Base-by-base conservation (phyloP, 35 echinoderm and acorn worm species). In the Holothuria glaberrima region DNA sequence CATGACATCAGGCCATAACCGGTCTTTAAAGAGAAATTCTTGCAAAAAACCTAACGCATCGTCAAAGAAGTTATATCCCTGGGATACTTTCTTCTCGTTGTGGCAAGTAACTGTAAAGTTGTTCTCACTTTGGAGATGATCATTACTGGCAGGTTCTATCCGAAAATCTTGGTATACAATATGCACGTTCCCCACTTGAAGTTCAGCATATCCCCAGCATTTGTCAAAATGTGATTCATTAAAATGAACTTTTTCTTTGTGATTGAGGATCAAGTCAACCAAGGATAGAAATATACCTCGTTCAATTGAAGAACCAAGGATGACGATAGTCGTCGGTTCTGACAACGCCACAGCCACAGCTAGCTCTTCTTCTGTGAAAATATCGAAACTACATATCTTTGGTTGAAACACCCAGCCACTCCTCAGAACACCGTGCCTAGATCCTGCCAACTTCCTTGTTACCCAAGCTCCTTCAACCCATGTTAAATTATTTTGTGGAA, bases 91-190 rank as follows among this genome's bases (percentile, higher is more conserved):
- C n/a, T n/a, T n/a, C n/a, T n/a, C n/a, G n/a, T n/a, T n/a, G n/a
- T n/a, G n/a, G n/a, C n/a, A n/a, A n/a, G n/a, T n/a, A n/a, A 78
- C 41, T 10, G 12, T 78, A 13, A 78, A 21, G 32, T 33, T n/a
- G 10, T 78, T 29, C 0, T 48, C 33, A 32, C 41, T 17, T 24
- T 79, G 32, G 9, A 79, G n/a, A n/a, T n/a, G n/a, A n/a, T n/a
- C n/a, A n/a, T n/a, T 57, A 46, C 22, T 26, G 21, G 36, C 16
- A 22, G 14, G 34, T 57, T 80, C 75, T 27, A 80, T 50, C 5
- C 75, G 12, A 80, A 80, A 80, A 80, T 80, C 75, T 24, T 80
- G 75, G 44, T 80, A 80, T 19, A 80, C 44, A 24, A 80, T 46
- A 14, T 38, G 31, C 44, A 80, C 27, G 50, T 22, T 80, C 31